Conservation (phyloP, 2,888 invertebrate genomes). For the Limnephilus rhombicus region DNA sequence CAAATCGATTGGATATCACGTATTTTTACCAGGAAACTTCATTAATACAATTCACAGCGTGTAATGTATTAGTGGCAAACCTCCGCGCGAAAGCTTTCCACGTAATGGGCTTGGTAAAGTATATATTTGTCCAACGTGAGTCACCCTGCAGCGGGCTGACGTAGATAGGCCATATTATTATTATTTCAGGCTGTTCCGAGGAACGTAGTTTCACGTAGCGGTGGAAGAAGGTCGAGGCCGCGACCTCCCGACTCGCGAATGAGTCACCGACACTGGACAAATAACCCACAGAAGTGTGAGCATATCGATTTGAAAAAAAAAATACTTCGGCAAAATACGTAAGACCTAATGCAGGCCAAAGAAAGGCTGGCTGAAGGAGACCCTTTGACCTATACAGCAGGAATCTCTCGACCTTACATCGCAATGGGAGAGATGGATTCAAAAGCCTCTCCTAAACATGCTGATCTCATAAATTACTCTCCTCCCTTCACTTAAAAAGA, state of each 20-base stretch:
- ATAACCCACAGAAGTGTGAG: not conserved
- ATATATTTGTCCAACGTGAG: constrained; percentile 27
- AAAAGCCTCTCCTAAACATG: too few relatives aligned
- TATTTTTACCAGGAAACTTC: not conserved
- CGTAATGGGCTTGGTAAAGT: not conserved
- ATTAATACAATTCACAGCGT: not conserved
- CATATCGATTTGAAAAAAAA: not conserved
- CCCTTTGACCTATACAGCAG: too few relatives aligned
- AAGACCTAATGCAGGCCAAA: too few relatives aligned
- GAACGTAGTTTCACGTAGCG: constrained; percentile 6
- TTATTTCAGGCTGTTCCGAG: not conserved
- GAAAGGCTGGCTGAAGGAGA: too few relatives aligned
- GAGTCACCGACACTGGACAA: not conserved
- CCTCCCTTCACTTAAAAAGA: too few relatives aligned
- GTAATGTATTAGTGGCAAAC: not conserved
- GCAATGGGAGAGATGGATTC: too few relatives aligned
- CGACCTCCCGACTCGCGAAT: constrained; percentile 23
- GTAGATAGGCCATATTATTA: constrained; percentile 20
- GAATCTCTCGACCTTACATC: too few relatives aligned
- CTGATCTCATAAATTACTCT: too few relatives aligned
- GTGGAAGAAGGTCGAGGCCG: constrained; percentile 49
- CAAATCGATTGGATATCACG: not conserved
- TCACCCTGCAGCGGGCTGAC: constrained; percentile 12
- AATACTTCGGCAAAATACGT: too few relatives aligned
- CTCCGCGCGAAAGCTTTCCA: constrained; percentile 15